phyloP scores from a whole-genome alignment of 2,797 vertebrate species.

The Poeciliopsis paucimaculata region DNA sequence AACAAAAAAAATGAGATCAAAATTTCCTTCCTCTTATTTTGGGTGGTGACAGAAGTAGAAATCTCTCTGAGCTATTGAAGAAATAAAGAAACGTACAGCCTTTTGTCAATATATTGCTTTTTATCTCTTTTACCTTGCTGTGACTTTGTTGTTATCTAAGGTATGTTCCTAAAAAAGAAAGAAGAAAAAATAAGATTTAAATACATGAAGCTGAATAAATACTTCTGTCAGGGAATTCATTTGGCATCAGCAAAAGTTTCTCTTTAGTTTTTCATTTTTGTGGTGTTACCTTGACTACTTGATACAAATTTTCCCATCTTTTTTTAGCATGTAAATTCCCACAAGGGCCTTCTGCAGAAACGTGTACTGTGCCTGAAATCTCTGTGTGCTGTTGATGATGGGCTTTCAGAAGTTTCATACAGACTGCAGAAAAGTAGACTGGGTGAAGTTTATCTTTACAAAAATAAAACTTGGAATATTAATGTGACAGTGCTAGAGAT shows the following conservation, averaged over 20 bases:
- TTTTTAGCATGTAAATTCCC: neutral
- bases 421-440: neutral
- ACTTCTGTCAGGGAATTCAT: neutral
- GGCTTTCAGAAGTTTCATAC: neutral
- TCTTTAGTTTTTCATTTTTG: neutral
- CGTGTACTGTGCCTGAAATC: neutral
- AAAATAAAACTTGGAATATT: neutral
- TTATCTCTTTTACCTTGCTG: neutral
- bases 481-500: neutral
- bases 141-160: neutral
- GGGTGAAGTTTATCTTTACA: no score
- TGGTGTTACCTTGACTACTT: neutral
- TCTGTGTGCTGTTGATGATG: neutral
- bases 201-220: neutral
- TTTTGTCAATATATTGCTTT: neutral
- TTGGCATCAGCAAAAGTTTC: neutral
- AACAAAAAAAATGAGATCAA: constrained; percentile 7
- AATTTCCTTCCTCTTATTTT: neutral
- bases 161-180: neutral
- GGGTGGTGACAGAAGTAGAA: neutral
- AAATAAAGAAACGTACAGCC: neutral
- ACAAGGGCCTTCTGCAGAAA: neutral
- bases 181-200: neutral
- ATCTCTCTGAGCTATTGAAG: neutral
- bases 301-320: neutral